These are phyloP conservation scores for Penaeus chinensis DNA, from an alignment of 1,140 invertebrate genomes.

Conservation along the genomic window DNA sequence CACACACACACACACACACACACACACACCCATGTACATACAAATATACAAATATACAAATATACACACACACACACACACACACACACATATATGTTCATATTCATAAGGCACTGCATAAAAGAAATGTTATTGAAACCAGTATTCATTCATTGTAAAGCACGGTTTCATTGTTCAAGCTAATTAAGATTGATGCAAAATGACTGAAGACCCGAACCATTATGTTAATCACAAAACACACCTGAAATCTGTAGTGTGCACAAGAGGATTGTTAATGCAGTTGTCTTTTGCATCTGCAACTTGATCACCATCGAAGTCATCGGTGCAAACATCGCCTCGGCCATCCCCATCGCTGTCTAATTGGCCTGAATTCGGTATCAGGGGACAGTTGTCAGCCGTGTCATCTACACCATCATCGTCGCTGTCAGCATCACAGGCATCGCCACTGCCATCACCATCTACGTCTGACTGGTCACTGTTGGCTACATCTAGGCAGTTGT, in stretches of 20 bases:
- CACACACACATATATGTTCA: too few species aligned
- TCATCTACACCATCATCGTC: constrained; percentile 88
- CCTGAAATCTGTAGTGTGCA: constrained; percentile 92
- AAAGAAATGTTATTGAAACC: too few species aligned
- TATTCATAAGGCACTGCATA: too few species aligned
- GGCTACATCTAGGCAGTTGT: too few species aligned
- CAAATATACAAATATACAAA: too few species aligned
- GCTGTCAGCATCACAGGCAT: constrained; percentile 85
- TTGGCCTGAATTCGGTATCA: background rate
- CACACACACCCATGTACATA: too few species aligned
- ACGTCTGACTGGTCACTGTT: constrained; percentile 37
- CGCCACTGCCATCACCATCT: constrained; percentile 78
- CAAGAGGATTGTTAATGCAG: constrained; percentile 83
- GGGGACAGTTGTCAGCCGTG: constrained; percentile 87
- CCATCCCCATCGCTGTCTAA: constrained; percentile 2
- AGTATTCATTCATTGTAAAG: too few species aligned
- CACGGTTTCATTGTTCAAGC: too few species aligned
- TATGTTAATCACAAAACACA: constrained; percentile 52
- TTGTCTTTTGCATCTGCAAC: background rate
- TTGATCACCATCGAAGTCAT: background rate
- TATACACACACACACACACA: too few species aligned
- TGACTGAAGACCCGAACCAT: background rate
- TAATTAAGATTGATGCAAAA: too few species aligned
- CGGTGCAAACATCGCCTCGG: background rate
- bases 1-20: too few species aligned